Conservation (phyloP, 2,113 vertebrate genomes). For the Anser brachyrhynchus region DNA sequence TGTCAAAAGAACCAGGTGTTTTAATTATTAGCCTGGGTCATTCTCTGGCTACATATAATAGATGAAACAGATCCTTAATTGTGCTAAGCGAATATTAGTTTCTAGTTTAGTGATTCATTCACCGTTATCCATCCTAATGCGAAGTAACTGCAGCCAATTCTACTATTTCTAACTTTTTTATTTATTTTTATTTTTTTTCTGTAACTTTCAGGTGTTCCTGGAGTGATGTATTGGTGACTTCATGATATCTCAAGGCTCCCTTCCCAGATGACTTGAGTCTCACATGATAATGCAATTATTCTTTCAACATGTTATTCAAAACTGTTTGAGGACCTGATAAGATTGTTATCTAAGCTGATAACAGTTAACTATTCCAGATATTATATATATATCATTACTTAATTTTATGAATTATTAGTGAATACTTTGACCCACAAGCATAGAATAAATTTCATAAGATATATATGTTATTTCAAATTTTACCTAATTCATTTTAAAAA, state of each 20-base stretch:
- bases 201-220: neutral
- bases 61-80: neutral
- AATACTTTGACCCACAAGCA: neutral
- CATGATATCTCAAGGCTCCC: neutral
- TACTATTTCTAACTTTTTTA: neutral
- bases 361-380: neutral
- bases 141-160: neutral
- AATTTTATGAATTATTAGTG: neutral
- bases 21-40: neutral
- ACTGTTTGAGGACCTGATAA: neutral
- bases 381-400: neutral
- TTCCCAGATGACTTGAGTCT: neutral
- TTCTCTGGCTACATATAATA: neutral
- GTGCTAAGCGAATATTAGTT: neutral
- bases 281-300: neutral
- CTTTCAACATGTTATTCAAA: neutral
- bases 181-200: neutral
- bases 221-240: rapidly evolving
- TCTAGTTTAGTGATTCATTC: neutral
- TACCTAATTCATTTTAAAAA: neutral
- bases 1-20: neutral
- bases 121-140: neutral
- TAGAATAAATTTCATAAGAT: neutral
- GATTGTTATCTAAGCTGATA: neutral
- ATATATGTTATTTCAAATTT: neutral